These are phyloP conservation scores for Frieseomelitta varia DNA, from an alignment of 1,140 invertebrate genomes.

Conservation along the genomic window DNA sequence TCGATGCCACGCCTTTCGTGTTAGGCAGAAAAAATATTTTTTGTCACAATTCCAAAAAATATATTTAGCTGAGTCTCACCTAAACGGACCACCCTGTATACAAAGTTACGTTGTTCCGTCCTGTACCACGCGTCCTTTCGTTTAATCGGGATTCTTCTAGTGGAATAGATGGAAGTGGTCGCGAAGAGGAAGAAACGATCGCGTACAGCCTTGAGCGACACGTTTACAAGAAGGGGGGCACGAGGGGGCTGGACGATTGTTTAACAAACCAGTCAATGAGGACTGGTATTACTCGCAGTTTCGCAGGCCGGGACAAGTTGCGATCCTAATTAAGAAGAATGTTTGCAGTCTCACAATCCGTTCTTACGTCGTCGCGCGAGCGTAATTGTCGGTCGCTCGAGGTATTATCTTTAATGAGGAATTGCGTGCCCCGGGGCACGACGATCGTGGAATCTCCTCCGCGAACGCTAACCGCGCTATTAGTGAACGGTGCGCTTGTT, in stretches of 20 bases:
- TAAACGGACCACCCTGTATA: too few species aligned
- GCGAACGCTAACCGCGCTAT: conserved; percentile 24
- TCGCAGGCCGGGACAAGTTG: neutral
- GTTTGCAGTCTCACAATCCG: conserved; percentile 49
- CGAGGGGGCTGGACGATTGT: conserved; percentile 39
- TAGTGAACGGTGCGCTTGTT: conserved; percentile 41
- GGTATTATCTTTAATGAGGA: conserved; percentile 67
- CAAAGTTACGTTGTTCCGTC: too few species aligned
- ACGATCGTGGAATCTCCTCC: conserved; percentile 42
- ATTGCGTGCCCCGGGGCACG: conserved; percentile 53
- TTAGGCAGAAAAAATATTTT: too few species aligned
- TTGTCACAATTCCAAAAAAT: too few species aligned
- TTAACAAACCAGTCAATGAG: conserved; percentile 48
- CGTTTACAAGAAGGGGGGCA: neutral
- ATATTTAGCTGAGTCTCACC: too few species aligned
- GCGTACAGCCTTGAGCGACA: neutral
- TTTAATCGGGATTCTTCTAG: neutral
- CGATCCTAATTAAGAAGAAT: conserved; percentile 66
- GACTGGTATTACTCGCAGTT: conserved; percentile 36
- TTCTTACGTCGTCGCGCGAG: conserved; percentile 58
- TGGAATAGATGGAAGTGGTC: neutral
- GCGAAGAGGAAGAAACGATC: neutral
- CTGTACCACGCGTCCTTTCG: neutral
- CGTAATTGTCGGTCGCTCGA: conserved; percentile 42
- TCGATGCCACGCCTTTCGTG: too few species aligned